phyloP scores from a whole-genome alignment of 2,888 invertebrate species.

The Thymelicus sylvestris region DNA sequence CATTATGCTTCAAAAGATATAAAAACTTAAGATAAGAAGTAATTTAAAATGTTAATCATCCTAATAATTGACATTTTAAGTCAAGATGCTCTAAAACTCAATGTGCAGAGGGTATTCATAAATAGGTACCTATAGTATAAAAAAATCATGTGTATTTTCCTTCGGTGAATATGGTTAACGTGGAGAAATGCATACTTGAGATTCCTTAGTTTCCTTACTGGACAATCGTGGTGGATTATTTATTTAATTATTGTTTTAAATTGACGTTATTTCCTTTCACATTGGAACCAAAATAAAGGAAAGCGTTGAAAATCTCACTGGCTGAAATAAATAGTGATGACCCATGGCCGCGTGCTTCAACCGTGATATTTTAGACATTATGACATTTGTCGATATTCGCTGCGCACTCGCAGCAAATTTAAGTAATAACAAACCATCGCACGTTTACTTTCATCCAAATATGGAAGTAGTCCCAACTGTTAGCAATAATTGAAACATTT shows the following conservation, averaged over 20 bases:
- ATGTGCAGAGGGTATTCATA: too few relatives aligned
- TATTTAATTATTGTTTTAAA: too few relatives aligned
- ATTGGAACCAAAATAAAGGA: too few relatives aligned
- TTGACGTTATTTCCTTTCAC: too few relatives aligned
- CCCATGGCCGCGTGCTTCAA: neutral
- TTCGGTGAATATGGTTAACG: too few relatives aligned
- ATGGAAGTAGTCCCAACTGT: constrained; percentile 31
- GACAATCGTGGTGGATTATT: too few relatives aligned
- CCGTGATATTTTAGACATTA: neutral
- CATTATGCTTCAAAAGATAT: neutral
- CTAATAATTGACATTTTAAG: neutral
- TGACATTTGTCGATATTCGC: constrained; percentile 3
- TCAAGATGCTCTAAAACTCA: neutral
- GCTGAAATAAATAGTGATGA: too few relatives aligned
- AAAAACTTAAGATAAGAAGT: constrained; percentile 5
- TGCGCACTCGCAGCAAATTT: constrained; percentile 11
- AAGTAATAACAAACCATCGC: constrained; percentile 35
- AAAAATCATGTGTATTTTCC: too few relatives aligned
- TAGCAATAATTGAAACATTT: constrained; percentile 66
- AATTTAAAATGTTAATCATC: constrained; percentile 7
- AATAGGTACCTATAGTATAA: too few relatives aligned
- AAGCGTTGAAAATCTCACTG: too few relatives aligned
- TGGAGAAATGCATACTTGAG: too few relatives aligned
- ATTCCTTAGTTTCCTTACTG: too few relatives aligned
- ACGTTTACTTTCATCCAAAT: constrained; percentile 36